Base-by-base conservation (phyloP, 2,888 invertebrate genomes). In the Noctua janthina region DNA sequence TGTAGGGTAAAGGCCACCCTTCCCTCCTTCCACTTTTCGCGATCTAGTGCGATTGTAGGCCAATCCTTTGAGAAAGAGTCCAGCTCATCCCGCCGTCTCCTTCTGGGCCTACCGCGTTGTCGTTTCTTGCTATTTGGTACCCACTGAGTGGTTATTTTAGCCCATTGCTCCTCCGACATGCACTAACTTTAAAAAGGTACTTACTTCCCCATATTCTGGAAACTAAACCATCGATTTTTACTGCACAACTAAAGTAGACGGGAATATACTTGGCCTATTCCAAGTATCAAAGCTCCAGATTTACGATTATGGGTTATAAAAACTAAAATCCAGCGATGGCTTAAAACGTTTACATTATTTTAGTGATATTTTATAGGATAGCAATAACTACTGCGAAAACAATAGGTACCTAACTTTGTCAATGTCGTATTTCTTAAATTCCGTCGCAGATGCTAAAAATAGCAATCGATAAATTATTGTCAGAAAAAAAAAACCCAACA, bases 261-360 rank as follows among this genome's bases (percentile, higher is more conserved):
- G 15, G 62, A 78, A 69, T 67, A 75, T n/a, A n/a, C n/a, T n/a
- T n/a, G n/a, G n/a, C n/a, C n/a, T n/a, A n/a, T n/a, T n/a, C n/a
- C 71, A 69, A 69, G 56, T 74, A 64, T 70, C 66, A 75, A 46
- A 29, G 29, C 29, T 1, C 29, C 29, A 29, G 35, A 79, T 87
- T 88, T 88, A 88, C 76, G 88, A 74, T 88, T 59, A 88, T 88
- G 80, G 84, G 67, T 39, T 49, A 54, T 83, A 79, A 86, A 83
- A 83, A 79, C 73, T 73, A 77, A 83, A 88, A 83, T 46, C 85
- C 69, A 69, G 78, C 68, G 68, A 68, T 80, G 69, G 83, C 54
- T 68, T 83, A 56, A 86, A 76, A 77, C 62, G 59, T 69, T n/a
- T 29, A 67, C n/a, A 79, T 54, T 62, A 67, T 82, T 82, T 83